phyloP scores from a whole-genome alignment of 2,888 invertebrate species.

The Drosophila nr. perissopoda region DNA sequence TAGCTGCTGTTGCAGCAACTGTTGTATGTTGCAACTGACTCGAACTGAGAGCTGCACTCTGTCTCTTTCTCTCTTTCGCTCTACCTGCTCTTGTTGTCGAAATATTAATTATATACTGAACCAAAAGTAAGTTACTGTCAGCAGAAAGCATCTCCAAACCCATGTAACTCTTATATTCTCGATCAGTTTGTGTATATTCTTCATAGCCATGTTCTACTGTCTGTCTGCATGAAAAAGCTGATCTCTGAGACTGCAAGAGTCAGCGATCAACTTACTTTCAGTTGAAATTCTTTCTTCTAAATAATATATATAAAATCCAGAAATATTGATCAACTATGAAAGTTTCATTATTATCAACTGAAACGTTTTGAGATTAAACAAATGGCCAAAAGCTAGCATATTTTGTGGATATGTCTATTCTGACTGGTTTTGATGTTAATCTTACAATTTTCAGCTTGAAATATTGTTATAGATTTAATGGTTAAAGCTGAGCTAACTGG shows the following conservation, averaged over 20 bases:
- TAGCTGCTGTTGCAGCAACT: slow-evolving; percentile 7
- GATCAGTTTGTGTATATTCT: background rate
- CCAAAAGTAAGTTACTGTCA: background rate
- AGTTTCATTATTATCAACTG: background rate
- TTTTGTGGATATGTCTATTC: background rate
- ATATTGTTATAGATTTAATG: background rate
- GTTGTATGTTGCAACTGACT: slow-evolving; percentile 17
- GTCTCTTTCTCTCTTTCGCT: background rate
- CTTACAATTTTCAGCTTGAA: background rate
- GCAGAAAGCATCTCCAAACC: background rate
- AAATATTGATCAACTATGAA: background rate
- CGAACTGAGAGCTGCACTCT: slow-evolving; percentile 11
- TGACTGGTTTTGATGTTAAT: background rate
- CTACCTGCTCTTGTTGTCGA: background rate
- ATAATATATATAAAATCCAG: too few relatives aligned
- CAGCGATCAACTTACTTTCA: background rate
- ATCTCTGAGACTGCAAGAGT: background rate
- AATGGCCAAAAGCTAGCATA: background rate
- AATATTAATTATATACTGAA: background rate
- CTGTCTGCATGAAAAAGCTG: background rate
- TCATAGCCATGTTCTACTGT: background rate
- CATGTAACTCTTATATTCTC: too few relatives aligned
- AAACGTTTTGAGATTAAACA: background rate
- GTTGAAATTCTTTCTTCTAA: background rate
- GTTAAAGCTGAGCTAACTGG: slow-evolving; percentile 28